These are phyloP conservation scores for Eupeodes latifasciatus DNA, from an alignment of 2,888 invertebrate genomes.

Conservation along the genomic window DNA sequence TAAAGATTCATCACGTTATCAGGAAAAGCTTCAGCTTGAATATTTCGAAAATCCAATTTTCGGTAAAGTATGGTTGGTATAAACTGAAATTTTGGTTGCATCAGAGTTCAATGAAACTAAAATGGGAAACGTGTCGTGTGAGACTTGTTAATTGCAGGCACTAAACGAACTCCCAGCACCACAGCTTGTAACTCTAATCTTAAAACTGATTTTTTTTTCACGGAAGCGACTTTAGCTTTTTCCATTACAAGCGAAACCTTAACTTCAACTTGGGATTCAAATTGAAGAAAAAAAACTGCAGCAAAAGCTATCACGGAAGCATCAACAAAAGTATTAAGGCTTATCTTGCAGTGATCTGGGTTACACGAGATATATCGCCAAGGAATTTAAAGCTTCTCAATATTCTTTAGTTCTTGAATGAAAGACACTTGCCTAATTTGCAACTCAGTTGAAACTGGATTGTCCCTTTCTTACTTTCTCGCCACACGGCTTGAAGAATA, in stretches of 20 bases:
- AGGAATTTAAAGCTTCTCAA: background rate
- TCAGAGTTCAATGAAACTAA: too few species aligned
- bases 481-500: slow-evolving; percentile 9
- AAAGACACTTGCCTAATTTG: background rate
- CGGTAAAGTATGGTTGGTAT: background rate
- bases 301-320: slow-evolving; percentile 15
- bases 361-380: background rate
- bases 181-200: slow-evolving; percentile 3
- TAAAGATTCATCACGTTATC: background rate
- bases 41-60: background rate
- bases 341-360: slow-evolving; percentile 3
- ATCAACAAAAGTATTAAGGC: slow-evolving; percentile 23
- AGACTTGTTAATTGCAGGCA: background rate
- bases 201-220: background rate
- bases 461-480: slow-evolving; percentile 15
- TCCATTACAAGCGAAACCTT: slow-evolving; percentile 13
- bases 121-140: background rate
- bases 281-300: slow-evolving; percentile 12
- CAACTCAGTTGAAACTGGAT: slow-evolving; percentile 5
- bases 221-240: slow-evolving; percentile 16
- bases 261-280: background rate
- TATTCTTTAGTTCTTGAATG: slow-evolving; percentile 14
- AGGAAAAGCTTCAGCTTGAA: background rate
- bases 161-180: slow-evolving; percentile 12
- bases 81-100: too few species aligned